Evolutionary conservation across 2,797 vertebrate genomes (phyloP), one percentile per base, ranked within the genome.

Genomic region (Chloroceryle amazona): DNA sequence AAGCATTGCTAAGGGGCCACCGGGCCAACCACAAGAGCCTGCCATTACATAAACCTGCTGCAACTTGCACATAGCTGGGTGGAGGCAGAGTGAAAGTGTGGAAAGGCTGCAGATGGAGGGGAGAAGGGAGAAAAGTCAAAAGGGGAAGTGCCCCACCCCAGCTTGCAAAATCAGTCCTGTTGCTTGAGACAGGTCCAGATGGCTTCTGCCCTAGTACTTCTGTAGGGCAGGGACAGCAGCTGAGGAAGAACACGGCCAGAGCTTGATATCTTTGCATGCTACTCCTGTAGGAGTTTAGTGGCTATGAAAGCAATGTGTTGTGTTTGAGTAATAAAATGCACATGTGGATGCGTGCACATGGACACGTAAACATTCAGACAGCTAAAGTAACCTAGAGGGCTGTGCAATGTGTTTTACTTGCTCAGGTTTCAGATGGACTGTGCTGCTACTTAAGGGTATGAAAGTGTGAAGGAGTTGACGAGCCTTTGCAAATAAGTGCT

Each of bases 131-230:
- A 86, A 86, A 95, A 94, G 88, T 67, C 61, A 65, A 54, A 97
- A 96, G 52, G 57, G 86, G 96, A 97, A 97, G 94, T 96, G 93
- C 84, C 85, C 79, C 96, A 91, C 94, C 96, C 96, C 37, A 80
- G 35, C 68, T 97, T 97, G 93, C 95, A 91, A 96, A 96, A 97
- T 81, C 3, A 0, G 10, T 76, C 72, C 72, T 31, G 20, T 84
- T 84, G 60, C 80, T 93, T 71, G 74, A 89, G 74, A 79, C 81
- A 94, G 96, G 83, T 94, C 61, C 71, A 52, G 33, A 13, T 74
- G 5, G 0, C 29, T 66, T 78, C 44, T 90, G 51, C 57, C 20
- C 74, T 0, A 0, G 57, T 31, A 39, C 26, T 91, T 86, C 41
- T 49, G 18, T 6, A 57, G 35, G 20, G 26, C 51, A 42, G 26